Evolutionary conservation across 2,113 vertebrate species (phyloP), one percentile per base, ranked within the genome.

Genomic region (Centropus unirufus): DNA sequence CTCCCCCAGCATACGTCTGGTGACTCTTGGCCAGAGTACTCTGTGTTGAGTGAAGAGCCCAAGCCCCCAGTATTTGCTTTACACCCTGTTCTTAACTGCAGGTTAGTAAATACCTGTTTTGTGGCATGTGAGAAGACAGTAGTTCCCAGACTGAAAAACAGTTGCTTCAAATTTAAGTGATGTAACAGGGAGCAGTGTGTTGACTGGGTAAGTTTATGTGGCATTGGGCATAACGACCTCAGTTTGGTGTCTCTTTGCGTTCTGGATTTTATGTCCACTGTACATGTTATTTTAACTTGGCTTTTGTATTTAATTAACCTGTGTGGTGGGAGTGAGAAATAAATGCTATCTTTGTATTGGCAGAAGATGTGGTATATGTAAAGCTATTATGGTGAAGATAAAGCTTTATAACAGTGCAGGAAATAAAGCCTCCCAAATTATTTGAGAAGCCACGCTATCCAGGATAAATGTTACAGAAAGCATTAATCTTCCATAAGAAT

Each of bases 401-500:
- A 96, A 93, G 81, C 95, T 97, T 96, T 95, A 66, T 94, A 97
- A 97, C 81, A 94, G 64, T 77, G 81, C 74, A 96, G 92, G 91
- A 96, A 90, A 97, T 96, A 98, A 96, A 97, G 69, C 93, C 95
- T 80, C 87, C 92, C 91, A 90, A 97, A 96, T 97, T 96, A 93
- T 97, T 95, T 69, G 87, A 97, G 96, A 97, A 97, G 83, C 92
- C 88, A 92, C 78, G 54, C 92, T 95, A 93, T 96, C 90, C 95
- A 96, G 95, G 92, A 96, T 96, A 97, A 97, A 97, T 97, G 93
- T 97, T 97, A 97, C 85, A 97, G 96, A 83, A 97, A 95, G 89
- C 96, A 97, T 97, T 97, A 97, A 96, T 96, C 86, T 97, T 97
- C 94, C n/a, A 72, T 97, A 98, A 97, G 97, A 97, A 96, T 97